These are phyloP conservation scores for Oedothorax gibbosus DNA, from an alignment of 1,140 invertebrate genomes.

Conservation along the genomic window DNA sequence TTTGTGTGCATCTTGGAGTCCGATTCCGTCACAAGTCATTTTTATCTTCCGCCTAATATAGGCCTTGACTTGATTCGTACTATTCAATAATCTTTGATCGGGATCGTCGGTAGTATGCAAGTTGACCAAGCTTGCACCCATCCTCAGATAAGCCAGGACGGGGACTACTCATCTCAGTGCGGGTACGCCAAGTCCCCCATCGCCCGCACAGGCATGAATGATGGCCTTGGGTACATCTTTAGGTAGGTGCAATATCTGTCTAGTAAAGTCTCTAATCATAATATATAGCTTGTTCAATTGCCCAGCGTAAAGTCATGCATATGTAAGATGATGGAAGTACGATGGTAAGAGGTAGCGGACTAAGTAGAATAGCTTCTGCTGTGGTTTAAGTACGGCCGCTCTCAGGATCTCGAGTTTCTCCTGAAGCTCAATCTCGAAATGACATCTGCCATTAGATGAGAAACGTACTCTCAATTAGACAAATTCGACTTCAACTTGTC, in stretches of 20 bases:
- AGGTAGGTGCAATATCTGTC: neutral
- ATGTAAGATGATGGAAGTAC: neutral
- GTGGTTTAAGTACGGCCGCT: neutral
- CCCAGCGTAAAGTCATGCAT: neutral
- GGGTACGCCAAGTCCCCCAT: neutral
- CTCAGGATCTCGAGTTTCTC: neutral
- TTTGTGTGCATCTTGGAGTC: neutral
- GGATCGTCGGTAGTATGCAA: neutral
- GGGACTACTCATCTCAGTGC: neutral
- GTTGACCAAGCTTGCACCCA: neutral
- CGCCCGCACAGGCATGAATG: neutral
- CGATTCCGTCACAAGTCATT: neutral
- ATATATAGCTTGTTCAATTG: slow-evolving; percentile 1
- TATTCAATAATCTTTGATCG: no score
- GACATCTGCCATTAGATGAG: neutral
- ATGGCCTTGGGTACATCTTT: neutral
- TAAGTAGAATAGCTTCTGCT: neutral
- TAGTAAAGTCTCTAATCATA: neutral
- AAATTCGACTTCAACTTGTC: neutral
- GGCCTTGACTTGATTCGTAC: neutral
- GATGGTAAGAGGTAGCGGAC: neutral
- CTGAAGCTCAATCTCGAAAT: neutral
- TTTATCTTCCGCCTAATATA: neutral
- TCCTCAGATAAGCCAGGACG: neutral
- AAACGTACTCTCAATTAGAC: neutral